These are phyloP conservation scores for Limnodromus scolopaceus DNA, from an alignment of 2,797 vertebrate species.

Conservation along the genomic window DNA sequence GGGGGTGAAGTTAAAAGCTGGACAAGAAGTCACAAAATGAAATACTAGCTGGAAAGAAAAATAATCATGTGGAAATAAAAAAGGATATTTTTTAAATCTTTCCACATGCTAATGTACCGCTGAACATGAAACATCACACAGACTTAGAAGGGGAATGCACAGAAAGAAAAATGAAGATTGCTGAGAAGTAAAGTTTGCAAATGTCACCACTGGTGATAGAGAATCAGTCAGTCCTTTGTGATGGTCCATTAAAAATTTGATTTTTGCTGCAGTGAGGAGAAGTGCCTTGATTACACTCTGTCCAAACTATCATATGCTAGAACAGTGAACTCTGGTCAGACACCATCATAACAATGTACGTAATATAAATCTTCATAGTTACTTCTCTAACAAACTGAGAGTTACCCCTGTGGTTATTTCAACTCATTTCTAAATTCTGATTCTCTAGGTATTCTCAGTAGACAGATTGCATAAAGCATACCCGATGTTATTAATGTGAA, in stretches of 20 bases:
- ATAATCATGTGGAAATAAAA: neutral
- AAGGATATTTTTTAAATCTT: neutral
- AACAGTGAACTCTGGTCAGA: neutral
- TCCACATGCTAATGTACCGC: neutral
- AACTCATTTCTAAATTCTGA: neutral
- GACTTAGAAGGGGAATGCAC: neutral
- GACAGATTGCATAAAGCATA: neutral
- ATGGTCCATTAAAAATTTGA: neutral
- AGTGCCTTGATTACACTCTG: neutral
- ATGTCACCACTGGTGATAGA: neutral
- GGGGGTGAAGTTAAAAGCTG: neutral
- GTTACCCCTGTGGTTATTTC: neutral
- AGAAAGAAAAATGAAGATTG: neutral
- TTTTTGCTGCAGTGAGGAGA: neutral
- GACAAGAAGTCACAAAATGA: neutral
- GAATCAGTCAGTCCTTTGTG: neutral
- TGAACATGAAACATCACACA: neutral
- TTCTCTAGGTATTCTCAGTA: neutral
- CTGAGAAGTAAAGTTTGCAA: neutral
- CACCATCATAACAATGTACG: neutral
- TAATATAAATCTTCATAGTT: neutral
- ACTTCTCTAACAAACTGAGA: neutral
- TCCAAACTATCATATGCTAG: neutral
- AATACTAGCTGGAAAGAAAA: neutral
- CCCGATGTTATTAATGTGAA: neutral